Percentiles rank a stretch among this genome's conserved stretches.
Evolutionary conservation across 2,797 vertebrate genomes (phyloP).

Genomic region (Esox masquinongy): DNA sequence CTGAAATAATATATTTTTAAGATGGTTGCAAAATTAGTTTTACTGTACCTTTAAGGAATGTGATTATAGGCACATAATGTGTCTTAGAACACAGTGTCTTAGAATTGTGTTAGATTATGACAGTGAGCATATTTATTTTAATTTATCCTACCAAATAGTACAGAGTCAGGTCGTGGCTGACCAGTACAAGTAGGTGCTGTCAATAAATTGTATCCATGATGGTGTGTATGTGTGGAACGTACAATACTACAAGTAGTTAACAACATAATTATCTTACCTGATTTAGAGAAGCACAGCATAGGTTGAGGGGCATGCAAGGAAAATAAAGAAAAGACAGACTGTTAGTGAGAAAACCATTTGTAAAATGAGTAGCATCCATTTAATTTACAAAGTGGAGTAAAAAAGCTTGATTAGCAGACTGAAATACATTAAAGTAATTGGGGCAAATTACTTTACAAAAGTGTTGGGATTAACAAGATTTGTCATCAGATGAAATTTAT

Average conservation of each 20-base stretch:
- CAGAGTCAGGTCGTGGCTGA: conserved; percentile 1
- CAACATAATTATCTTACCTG: not conserved
- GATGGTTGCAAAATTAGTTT: too few relatives aligned
- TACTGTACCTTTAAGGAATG: not conserved
- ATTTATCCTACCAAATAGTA: not conserved
- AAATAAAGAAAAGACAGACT: conserved; percentile 38
- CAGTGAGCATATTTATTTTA: not conserved
- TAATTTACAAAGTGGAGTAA: conserved; percentile 37
- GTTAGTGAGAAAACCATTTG: conserved; percentile 33
- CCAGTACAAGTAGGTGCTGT: not conserved
- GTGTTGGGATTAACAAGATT: too few relatives aligned
- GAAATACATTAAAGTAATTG: conserved; percentile 67
- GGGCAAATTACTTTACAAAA: too few relatives aligned
- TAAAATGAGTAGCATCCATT: conserved; percentile 34
- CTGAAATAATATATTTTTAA: too few relatives aligned
- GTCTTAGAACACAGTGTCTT: not conserved
- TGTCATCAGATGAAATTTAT: too few relatives aligned
- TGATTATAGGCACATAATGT: not conserved
- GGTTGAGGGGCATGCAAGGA: not conserved
- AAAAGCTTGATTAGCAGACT: conserved; percentile 58
- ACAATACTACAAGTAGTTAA: not conserved
- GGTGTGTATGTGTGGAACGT: not conserved
- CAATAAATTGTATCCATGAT: not conserved
- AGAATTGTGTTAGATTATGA: not conserved
- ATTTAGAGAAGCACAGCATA: not conserved